Conservation (phyloP, 2,113 vertebrate genomes). For the Capreolus pygargus region DNA sequence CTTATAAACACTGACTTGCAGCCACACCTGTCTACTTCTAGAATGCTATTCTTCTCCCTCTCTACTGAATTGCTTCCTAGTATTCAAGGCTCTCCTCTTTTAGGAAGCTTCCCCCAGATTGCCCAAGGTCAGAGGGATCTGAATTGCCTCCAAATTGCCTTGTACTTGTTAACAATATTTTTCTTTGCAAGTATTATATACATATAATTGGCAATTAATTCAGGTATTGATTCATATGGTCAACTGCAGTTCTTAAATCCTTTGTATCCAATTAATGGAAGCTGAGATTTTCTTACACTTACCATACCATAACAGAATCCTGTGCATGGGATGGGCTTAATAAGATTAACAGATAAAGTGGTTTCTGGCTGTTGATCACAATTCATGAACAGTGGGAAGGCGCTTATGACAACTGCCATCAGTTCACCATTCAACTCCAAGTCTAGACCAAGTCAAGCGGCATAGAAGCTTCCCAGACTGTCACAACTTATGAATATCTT, state of each 20-base stretch:
- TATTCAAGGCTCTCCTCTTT: background rate
- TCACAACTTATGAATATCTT: background rate
- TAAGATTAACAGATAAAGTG: background rate
- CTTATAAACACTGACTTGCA: background rate
- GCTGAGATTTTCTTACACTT: background rate
- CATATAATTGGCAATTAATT: background rate
- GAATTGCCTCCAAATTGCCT: background rate
- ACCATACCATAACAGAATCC: background rate
- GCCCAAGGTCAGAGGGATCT: background rate
- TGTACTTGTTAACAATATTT: background rate
- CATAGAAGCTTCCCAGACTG: background rate
- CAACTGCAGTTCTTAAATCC: background rate
- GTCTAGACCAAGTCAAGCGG: background rate
- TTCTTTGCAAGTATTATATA: background rate
- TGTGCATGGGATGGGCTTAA: background rate
- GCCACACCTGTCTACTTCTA: background rate
- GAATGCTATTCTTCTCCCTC: background rate
- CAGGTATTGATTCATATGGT: background rate
- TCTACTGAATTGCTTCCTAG: background rate
- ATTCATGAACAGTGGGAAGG: background rate
- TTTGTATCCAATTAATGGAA: background rate
- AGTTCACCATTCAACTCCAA: background rate
- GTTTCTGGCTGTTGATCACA: background rate
- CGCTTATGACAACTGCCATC: background rate
- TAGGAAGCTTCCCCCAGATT: background rate